A percentile compares a stretch with the other conserved stretches of the same genome.
Evolutionary conservation across 30 jellyfish, hydroid and myxozoan genomes (phyloP).

Genomic region (Cassiopea xamachana): DNA sequence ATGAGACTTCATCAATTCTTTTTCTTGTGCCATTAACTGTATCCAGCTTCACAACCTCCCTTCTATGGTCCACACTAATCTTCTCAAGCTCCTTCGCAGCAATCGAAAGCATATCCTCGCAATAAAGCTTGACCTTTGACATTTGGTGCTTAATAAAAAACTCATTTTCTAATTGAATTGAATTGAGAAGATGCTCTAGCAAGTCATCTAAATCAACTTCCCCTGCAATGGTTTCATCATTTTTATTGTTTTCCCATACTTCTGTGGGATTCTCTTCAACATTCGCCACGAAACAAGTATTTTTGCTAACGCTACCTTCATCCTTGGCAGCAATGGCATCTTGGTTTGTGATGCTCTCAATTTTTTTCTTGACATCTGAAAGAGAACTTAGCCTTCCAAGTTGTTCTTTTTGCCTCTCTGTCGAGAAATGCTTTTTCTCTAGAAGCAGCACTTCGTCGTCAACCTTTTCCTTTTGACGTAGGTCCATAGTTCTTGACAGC

Average conservation of each 20-base stretch:
- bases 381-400: not conserved
- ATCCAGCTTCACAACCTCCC: not conserved
- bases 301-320: not conserved
- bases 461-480: not conserved
- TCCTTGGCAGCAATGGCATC: conserved; percentile 3
- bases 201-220: conserved; percentile 13
- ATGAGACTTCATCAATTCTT: not conserved
- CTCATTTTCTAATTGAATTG: conserved; percentile 13
- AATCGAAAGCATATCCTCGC: conserved; percentile 27
- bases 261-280: not conserved
- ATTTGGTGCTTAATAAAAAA: conserved; percentile 34
- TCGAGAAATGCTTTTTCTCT: not conserved
- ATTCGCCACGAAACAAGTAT: not conserved
- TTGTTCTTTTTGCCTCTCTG: not conserved
- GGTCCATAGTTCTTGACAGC: too few relatives aligned
- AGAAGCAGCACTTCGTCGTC: not conserved
- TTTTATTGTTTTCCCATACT: not conserved
- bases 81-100: conserved; percentile 20
- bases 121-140: conserved; percentile 7
- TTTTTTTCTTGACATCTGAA: not conserved
- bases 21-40: not conserved
- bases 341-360: not conserved
- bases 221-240: not conserved
- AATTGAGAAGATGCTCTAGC: conserved; percentile 3
- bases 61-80: conserved; percentile 14